Evolutionary conservation across 2,888 invertebrate species (phyloP).

Genomic region (Pharmacophagus antenor): DNA sequence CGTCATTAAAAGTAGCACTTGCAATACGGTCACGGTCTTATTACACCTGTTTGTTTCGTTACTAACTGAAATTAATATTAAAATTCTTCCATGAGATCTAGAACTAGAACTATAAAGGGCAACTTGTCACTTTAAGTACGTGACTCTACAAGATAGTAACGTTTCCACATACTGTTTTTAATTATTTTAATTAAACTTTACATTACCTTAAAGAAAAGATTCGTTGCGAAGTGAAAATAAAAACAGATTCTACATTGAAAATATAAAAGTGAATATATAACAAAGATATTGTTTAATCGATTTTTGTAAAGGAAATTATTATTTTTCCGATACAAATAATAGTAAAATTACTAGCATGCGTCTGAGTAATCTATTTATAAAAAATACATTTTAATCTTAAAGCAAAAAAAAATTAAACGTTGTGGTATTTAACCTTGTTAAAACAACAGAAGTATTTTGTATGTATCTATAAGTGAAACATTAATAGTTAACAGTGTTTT

Average conservation of each 20-base stretch:
- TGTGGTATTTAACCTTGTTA: background rate
- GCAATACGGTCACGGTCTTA: constrained; percentile 10
- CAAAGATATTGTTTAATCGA: too few relatives aligned
- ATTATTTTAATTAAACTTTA: background rate
- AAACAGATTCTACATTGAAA: background rate
- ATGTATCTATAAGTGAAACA: background rate
- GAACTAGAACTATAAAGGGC: constrained; percentile 11
- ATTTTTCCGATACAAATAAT: too few relatives aligned
- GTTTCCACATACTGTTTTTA: background rate
- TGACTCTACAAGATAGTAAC: constrained; percentile 1
- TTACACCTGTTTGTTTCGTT: constrained; percentile 6
- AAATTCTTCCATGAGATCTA: constrained; percentile 13
- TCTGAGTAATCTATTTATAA: too few relatives aligned
- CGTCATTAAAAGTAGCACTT: constrained; percentile 9
- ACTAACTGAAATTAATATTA: constrained; percentile 7
- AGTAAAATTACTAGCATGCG: too few relatives aligned
- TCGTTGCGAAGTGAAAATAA: background rate
- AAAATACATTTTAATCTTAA: too few relatives aligned
- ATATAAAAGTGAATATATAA: too few relatives aligned
- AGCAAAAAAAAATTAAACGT: too few relatives aligned
- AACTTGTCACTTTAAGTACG: constrained; percentile 6
- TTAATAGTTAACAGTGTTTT: constrained; percentile 1
- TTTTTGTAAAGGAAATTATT: too few relatives aligned
- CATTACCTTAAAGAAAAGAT: background rate
- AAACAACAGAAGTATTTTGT: background rate